Percentiles rank a stretch among this genome's conserved stretches.
These are phyloP conservation scores for Sciaenops ocellatus DNA, from an alignment of 2,797 vertebrate species.

Conservation along the genomic window DNA sequence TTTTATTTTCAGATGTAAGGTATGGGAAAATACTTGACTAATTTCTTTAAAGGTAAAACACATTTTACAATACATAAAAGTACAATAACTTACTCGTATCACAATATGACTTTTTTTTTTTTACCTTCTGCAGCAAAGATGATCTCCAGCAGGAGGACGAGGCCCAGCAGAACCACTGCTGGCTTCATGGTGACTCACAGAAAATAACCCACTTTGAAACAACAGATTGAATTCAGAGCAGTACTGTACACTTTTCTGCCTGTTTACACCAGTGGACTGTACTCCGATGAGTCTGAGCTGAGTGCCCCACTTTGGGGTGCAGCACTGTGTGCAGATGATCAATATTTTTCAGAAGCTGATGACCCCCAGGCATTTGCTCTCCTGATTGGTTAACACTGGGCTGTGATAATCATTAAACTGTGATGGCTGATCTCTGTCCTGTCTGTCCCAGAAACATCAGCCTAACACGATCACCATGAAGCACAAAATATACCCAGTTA, in stretches of 20 bases:
- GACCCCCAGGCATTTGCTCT: conserved; percentile 60
- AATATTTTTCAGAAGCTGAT: conserved; percentile 63
- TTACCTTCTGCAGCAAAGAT: conserved; percentile 82
- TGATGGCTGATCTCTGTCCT: conserved; percentile 50
- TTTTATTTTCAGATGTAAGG: neutral
- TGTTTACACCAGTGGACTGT: conserved; percentile 12
- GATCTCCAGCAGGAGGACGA: conserved; percentile 62
- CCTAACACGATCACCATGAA: neutral
- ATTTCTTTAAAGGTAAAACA: neutral
- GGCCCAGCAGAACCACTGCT: conserved; percentile 69
- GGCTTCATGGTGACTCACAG: conserved; percentile 70
- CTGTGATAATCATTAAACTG: conserved; percentile 78
- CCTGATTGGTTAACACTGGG: conserved; percentile 55
- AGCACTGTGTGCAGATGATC: conserved; percentile 53
- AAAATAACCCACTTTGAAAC: conserved; percentile 12
- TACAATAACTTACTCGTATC: neutral
- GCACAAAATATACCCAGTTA: neutral
- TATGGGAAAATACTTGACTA: neutral
- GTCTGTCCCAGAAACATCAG: conserved; percentile 47
- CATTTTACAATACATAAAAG: neutral
- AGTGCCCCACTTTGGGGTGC: conserved; percentile 55
- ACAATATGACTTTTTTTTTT: neutral
- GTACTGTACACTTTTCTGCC: neutral
- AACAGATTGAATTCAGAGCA: neutral
- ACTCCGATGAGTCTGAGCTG: conserved; percentile 18